These are phyloP conservation scores for Cyanistes caeruleus DNA, from an alignment of 2,113 vertebrate genomes.

Conservation along the genomic window DNA sequence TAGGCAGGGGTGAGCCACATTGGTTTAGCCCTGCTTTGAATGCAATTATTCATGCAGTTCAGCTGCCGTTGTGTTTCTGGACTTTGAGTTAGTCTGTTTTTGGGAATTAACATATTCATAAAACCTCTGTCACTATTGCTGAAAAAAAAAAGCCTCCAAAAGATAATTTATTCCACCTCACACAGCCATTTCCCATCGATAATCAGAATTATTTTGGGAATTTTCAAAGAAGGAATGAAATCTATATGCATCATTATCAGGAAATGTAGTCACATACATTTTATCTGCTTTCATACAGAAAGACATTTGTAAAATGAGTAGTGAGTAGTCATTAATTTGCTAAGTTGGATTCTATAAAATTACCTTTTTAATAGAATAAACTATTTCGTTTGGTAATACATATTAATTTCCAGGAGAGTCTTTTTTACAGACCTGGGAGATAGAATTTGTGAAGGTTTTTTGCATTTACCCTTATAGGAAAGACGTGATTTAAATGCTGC, in stretches of 20 bases:
- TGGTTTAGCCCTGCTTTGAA: neutral
- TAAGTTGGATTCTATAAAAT: neutral
- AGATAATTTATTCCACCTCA: neutral
- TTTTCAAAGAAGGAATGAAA: neutral
- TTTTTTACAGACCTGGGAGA: neutral
- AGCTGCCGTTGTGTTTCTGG: neutral
- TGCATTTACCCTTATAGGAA: neutral
- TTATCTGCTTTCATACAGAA: neutral
- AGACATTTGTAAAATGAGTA: neutral
- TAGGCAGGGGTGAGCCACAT: neutral
- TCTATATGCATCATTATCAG: neutral
- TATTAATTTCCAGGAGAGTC: neutral
- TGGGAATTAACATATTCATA: neutral
- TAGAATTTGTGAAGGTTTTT: neutral
- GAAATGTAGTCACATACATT: neutral
- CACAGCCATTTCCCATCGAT: neutral
- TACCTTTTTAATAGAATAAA: neutral
- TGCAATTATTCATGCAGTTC: neutral
- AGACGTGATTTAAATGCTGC: neutral
- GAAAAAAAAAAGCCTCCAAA: neutral
- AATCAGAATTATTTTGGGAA: neutral
- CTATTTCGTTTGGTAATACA: neutral
- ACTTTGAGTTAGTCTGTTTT: neutral
- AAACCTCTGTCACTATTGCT: neutral
- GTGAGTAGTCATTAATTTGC: neutral